Conservation (phyloP, 2,888 invertebrate species). For the Agrotis ipsilon region DNA sequence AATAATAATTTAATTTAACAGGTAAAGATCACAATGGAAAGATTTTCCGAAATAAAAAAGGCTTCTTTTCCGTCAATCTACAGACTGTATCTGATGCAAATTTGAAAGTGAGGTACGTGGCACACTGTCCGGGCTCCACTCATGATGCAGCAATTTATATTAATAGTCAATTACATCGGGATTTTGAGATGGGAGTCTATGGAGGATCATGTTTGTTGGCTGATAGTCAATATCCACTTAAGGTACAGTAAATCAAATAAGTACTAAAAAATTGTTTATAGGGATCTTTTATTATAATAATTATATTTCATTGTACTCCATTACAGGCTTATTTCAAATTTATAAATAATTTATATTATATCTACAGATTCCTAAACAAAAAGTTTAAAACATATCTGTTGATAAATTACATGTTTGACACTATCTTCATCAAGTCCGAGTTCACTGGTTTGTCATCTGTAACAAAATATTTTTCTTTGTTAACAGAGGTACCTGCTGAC, state of each 20-base stretch:
- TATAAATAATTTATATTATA: not conserved
- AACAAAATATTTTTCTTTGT: slow-evolving; percentile 5
- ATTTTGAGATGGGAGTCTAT: slow-evolving; percentile 26
- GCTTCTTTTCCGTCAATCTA: slow-evolving; percentile 36
- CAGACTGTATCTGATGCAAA: slow-evolving; percentile 32
- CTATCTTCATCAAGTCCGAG: not conserved
- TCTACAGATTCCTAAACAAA: not conserved
- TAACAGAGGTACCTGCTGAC: slow-evolving; percentile 24
- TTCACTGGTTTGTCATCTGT: not conserved
- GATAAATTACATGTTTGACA: slow-evolving; percentile 1
- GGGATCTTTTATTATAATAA: not conserved
- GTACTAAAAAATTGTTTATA: too few species aligned
- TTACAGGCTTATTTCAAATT: not conserved
- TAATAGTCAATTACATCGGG: slow-evolving; percentile 21
- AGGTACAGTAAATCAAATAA: slow-evolving; percentile 10
- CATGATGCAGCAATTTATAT: slow-evolving; percentile 14
- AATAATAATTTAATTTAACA: not conserved
- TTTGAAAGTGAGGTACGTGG: slow-evolving; percentile 21
- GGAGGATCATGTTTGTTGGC: slow-evolving; percentile 33
- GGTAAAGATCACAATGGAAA: slow-evolving; percentile 31
- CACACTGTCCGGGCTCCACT: slow-evolving; percentile 21
- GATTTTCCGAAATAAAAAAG: slow-evolving; percentile 35
- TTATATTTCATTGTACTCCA: not conserved
- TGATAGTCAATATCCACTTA: slow-evolving; percentile 15
- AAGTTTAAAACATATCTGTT: not conserved